Evolutionary conservation across 2,888 invertebrate species (phyloP).

Genomic region (Sarcophaga subvicina): DNA sequence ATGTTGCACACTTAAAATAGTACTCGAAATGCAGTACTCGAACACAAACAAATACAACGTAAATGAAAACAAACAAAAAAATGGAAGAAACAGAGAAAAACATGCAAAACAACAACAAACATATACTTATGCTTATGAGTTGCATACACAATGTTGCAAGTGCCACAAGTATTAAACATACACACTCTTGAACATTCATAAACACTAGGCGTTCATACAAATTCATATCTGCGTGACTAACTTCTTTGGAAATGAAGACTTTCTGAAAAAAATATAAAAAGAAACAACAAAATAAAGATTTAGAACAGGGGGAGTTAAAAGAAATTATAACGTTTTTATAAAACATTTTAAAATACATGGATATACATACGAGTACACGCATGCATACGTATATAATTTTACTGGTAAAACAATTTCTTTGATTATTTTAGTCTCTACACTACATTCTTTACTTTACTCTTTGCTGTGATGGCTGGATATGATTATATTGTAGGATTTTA

Average conservation of each 20-base stretch:
- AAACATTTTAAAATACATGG: slow-evolving; percentile 22
- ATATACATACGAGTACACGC: too few species aligned
- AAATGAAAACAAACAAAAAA: neutral
- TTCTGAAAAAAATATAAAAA: neutral
- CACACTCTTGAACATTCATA: neutral
- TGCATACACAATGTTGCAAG: slow-evolving; percentile 1
- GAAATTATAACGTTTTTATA: slow-evolving; percentile 26
- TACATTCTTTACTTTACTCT: too few species aligned
- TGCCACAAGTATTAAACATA: neutral
- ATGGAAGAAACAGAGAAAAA: neutral
- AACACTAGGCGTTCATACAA: neutral
- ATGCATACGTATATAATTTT: too few species aligned
- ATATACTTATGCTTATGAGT: neutral
- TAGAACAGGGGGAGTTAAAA: neutral
- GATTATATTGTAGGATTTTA: too few species aligned
- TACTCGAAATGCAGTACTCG: slow-evolving; percentile 51
- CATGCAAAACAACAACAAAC: slow-evolving; percentile 7
- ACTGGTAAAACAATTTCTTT: too few species aligned
- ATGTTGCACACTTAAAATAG: slow-evolving; percentile 63
- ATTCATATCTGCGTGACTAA: slow-evolving; percentile 56
- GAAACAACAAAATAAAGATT: neutral
- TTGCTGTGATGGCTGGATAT: too few species aligned
- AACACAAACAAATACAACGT: slow-evolving; percentile 25
- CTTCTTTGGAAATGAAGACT: slow-evolving; percentile 16
- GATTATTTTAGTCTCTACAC: too few species aligned